phyloP scores from a whole-genome alignment of 1,140 invertebrate species.

The Neodiprion fabricii region DNA sequence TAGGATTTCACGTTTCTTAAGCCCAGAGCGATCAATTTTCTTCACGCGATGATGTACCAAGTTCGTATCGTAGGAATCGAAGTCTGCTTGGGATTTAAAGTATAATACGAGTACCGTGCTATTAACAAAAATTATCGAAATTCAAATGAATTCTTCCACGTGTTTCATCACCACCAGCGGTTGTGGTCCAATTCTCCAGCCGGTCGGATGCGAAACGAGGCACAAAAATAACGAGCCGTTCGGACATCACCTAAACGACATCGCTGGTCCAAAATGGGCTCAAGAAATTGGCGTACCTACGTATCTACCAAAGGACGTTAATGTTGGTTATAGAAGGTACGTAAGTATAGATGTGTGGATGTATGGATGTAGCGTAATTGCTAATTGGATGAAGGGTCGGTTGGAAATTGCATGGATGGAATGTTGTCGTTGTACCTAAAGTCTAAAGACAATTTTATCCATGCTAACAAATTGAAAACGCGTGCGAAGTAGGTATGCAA shows the following conservation, averaged over 20 bases:
- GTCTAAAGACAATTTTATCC: too few relatives aligned
- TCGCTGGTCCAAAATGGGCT: neutral
- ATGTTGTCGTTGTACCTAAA: too few relatives aligned
- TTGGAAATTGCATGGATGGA: too few relatives aligned
- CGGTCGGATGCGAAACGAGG: neutral
- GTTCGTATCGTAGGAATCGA: too few relatives aligned
- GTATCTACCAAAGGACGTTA: too few relatives aligned
- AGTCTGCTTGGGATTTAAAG: too few relatives aligned
- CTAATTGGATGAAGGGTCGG: neutral
- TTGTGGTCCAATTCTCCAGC: neutral
- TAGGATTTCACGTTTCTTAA: neutral
- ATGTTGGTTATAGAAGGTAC: too few relatives aligned
- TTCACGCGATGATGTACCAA: neutral
- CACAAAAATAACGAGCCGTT: neutral
- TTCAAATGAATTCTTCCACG: too few relatives aligned
- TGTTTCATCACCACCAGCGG: neutral
- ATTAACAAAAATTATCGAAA: too few relatives aligned
- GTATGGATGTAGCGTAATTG: neutral
- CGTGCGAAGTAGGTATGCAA: neutral
- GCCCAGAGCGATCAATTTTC: neutral
- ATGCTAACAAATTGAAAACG: too few relatives aligned
- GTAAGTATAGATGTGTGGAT: neutral
- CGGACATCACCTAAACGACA: neutral
- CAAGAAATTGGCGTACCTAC: neutral
- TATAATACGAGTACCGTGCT: too few relatives aligned